Base-by-base conservation (phyloP, 1,140 invertebrate species). In the Alviniconcha marisindica region DNA sequence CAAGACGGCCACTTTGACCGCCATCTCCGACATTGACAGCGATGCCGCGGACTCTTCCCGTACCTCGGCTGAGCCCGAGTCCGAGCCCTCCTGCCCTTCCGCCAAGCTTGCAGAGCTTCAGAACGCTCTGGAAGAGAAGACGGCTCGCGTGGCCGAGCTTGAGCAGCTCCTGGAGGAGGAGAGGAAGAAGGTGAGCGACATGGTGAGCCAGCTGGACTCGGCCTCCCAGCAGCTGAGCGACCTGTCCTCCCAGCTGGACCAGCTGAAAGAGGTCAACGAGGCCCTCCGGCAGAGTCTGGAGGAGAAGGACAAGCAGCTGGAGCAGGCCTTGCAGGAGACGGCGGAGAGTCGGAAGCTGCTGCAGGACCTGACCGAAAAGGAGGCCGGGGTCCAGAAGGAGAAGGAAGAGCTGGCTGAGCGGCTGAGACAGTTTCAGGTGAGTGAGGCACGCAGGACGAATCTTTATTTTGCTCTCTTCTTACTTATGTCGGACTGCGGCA, bases 11-110 rank as follows among this genome's bases (percentile, higher is more conserved):
- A 83, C 71, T 24, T 40, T 87, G 28, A 89, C 88, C 28, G 86
- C 79, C 0, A 85, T 88, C 12, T 88, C 86, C 48, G 86, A 87
- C 71, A 81, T 82, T 42, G 88, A 89, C 36, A 63, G 56, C 21
- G 78, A 80, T 60, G 42, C 60, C 3, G 60, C 78, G 1, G 54
- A 60, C 60, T 80, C 78, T 10, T 40, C 78, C 36, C 60, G 78
- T 63, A 82, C 80, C 28, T 77, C 81, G 33, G 28, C 56, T 44
- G 83, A 84, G 44, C 21, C 15, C 18, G 42, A 28, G 12, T 28
- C 38, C 48, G 5, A 15, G 24, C 10, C 54, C 42, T 69, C 80
- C 0, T 44, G 73, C 21, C 76, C 81, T 12, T 80, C 51, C 24
- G 40, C 83, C 2, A 87, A 60, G 28, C 73, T 83, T 12, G 54